Percentiles rank a stretch among this genome's conserved stretches.
Conservation (phyloP, 2,113 vertebrate species). For the Petrocephalus microphthalmus region DNA sequence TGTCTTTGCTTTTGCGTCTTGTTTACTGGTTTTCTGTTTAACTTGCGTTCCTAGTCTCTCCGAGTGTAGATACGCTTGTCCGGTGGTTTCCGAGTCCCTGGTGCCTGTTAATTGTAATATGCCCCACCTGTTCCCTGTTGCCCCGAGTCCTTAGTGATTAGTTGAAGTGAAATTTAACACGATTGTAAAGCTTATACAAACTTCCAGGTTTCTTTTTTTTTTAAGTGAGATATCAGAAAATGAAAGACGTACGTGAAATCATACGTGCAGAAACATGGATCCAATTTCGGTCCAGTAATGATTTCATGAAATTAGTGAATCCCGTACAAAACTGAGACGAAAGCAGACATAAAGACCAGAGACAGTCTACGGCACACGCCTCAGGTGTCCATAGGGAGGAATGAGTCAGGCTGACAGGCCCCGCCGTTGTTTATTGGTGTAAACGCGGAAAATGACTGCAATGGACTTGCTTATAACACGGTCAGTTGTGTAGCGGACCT, state of each 20-base stretch:
- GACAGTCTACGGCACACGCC: not conserved
- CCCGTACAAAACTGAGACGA: not conserved
- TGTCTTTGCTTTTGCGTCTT: too few relatives aligned
- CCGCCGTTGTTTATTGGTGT: constrained; percentile 35
- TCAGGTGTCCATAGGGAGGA: not conserved
- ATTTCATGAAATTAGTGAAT: not conserved
- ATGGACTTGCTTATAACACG: constrained; percentile 24
- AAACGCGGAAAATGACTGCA: constrained; percentile 33
- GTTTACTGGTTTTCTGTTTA: too few relatives aligned
- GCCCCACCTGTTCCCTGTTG: too few relatives aligned
- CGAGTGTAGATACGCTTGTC: too few relatives aligned
- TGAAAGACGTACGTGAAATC: not conserved
- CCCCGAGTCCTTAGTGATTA: too few relatives aligned
- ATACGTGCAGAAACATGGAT: not conserved
- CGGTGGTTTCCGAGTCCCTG: too few relatives aligned
- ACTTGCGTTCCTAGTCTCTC: too few relatives aligned
- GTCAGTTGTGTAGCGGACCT: constrained; percentile 1
- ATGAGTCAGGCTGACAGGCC: not conserved
- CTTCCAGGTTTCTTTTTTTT: not conserved
- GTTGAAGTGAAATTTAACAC: not conserved
- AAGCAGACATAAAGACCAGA: not conserved
- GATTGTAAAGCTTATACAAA: not conserved
- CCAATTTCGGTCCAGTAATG: not conserved
- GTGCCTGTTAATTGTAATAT: too few relatives aligned
- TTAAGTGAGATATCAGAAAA: not conserved